phyloP scores from a whole-genome alignment of 2,888 invertebrate genomes.

The Exephanes ischioxanthus region DNA sequence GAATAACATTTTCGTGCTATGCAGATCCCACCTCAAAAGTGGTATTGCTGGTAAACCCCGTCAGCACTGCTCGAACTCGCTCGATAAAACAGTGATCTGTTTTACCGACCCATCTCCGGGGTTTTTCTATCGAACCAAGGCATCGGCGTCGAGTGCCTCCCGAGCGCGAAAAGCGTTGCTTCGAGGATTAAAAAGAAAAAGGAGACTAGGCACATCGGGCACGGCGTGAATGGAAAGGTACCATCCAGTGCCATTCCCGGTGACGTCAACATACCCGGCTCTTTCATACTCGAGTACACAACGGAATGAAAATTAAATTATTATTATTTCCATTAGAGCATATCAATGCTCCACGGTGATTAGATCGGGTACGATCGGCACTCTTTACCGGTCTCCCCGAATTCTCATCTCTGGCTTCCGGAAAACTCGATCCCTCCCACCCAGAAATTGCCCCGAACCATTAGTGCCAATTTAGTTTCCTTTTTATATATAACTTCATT shows the following conservation, averaged over 20 bases:
- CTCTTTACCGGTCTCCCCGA: too few relatives aligned
- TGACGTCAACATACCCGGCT: conserved; percentile 60
- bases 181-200: conserved; percentile 29
- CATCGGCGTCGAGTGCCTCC: conserved; percentile 23
- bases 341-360: too few relatives aligned
- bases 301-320: conserved; percentile 35
- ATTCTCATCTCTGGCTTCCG: too few relatives aligned
- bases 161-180: not conserved
- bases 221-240: conserved; percentile 66
- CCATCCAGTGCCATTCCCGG: conserved; percentile 67
- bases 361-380: too few relatives aligned
- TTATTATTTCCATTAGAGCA: too few relatives aligned
- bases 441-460: too few relatives aligned
- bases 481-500: too few relatives aligned
- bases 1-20: too few relatives aligned
- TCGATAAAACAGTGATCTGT: conserved; percentile 21
- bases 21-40: too few relatives aligned
- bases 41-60: not conserved
- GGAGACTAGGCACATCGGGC: conserved; percentile 21
- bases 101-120: not conserved
- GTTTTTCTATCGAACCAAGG: conserved; percentile 6
- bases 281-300: not conserved
- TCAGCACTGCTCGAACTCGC: not conserved
- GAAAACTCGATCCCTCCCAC: too few relatives aligned
- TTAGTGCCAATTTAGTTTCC: too few relatives aligned